Conservation (phyloP, 2,888 invertebrate species). For the Pherbina coryleti region DNA sequence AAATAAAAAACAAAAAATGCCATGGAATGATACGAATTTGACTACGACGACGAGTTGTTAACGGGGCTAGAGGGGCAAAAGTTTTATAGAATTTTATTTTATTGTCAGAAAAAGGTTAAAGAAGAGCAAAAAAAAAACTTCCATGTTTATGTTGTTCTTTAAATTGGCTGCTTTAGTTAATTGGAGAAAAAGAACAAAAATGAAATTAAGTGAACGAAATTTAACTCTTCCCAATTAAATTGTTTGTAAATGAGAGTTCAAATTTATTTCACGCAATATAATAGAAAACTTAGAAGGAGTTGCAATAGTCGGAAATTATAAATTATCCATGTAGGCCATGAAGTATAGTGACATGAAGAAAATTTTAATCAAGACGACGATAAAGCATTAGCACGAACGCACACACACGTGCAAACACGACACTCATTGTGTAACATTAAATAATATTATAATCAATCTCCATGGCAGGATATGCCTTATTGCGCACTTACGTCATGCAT, state of each 20-base stretch:
- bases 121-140: neutral
- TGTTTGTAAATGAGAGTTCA: too few species aligned
- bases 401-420: neutral
- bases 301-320: too few species aligned
- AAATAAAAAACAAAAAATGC: conserved; percentile 5
- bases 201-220: neutral
- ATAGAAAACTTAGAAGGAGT: too few species aligned
- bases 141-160: neutral
- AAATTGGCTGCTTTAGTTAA: neutral
- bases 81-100: too few species aligned
- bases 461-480: neutral
- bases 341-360: neutral
- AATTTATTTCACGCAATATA: too few species aligned
- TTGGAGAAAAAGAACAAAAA: neutral
- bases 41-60: too few species aligned
- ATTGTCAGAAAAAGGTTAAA: too few species aligned
- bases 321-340: too few species aligned
- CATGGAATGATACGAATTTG: too few species aligned
- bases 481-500: neutral
- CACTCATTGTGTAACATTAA: neutral
- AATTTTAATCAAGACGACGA: neutral
- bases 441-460: neutral
- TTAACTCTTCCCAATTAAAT: neutral
- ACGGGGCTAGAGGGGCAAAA: too few species aligned
- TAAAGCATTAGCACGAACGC: neutral